phyloP scores from a whole-genome alignment of 2,797 vertebrate genomes.

The Pangasius krempfi region DNA sequence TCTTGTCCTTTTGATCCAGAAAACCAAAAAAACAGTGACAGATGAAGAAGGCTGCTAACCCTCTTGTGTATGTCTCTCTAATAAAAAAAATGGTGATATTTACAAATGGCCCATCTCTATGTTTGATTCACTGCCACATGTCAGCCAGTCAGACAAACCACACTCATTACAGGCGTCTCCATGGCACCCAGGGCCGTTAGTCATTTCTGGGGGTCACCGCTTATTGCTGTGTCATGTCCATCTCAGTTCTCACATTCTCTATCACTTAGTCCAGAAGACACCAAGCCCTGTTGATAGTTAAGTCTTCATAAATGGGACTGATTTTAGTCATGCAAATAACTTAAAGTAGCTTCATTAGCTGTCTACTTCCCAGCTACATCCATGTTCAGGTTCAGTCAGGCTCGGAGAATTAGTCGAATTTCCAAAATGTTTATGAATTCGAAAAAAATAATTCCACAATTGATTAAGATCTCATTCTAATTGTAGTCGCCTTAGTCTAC shows the following conservation, averaged over 20 bases:
- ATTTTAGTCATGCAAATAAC: not conserved
- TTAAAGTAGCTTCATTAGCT: not conserved
- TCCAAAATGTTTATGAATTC: not conserved
- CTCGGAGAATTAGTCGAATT: not conserved
- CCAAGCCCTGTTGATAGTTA: not conserved
- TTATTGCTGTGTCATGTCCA: conserved; percentile 29
- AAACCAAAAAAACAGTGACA: conserved; percentile 35
- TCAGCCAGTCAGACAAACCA: conserved; percentile 62
- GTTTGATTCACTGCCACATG: conserved; percentile 70
- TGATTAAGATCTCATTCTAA: not conserved
- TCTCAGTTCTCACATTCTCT: conserved; percentile 8
- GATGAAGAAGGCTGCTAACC: conserved; percentile 71
- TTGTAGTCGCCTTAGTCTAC: not conserved
- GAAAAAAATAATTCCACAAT: not conserved
- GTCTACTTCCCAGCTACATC: not conserved
- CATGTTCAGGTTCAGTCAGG: not conserved
- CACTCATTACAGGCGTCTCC: conserved; percentile 66
- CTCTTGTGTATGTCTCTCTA: conserved; percentile 73
- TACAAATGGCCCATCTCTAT: conserved; percentile 63
- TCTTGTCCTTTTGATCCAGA: conserved; percentile 45
- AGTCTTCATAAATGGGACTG: not conserved
- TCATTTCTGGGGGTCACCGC: conserved; percentile 64
- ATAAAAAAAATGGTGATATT: conserved; percentile 76
- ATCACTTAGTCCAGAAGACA: conserved; percentile 2
- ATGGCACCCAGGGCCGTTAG: conserved; percentile 62